Evolutionary conservation across 2,888 invertebrate species (phyloP).

Genomic region (Agrotis exclamationis): DNA sequence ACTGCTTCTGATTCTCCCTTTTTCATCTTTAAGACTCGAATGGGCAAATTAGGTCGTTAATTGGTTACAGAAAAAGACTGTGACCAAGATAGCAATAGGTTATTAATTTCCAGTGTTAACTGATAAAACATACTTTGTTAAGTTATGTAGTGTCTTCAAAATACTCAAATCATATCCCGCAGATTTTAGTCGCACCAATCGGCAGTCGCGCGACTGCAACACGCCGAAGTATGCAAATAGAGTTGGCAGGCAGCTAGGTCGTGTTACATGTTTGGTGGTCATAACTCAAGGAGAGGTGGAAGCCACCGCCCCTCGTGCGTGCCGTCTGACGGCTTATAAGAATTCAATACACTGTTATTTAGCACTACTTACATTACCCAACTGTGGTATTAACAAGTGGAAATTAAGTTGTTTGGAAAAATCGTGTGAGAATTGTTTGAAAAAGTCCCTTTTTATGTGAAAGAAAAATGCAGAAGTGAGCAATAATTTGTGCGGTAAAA

Average conservation of each 20-base stretch:
- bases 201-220: slow-evolving; percentile 53
- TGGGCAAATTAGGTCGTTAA: no score
- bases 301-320: slow-evolving; percentile 81
- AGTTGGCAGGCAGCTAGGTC: slow-evolving; percentile 74
- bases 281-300: slow-evolving; percentile 81
- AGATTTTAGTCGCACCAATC: slow-evolving; percentile 29
- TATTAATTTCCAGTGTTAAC: no score
- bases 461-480: not conserved
- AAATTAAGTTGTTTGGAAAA: slow-evolving; percentile 66
- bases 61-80: no score
- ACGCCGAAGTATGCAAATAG: slow-evolving; percentile 80
- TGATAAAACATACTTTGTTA: not conserved
- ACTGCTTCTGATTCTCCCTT: no score
- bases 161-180: not conserved
- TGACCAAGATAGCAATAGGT: no score
- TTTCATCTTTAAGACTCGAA: no score
- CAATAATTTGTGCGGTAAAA: not conserved
- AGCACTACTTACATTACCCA: slow-evolving; percentile 66
- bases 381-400: slow-evolving; percentile 55
- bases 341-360: slow-evolving; percentile 80
- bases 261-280: slow-evolving; percentile 82
- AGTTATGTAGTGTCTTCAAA: not conserved
- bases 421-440: slow-evolving; percentile 26
- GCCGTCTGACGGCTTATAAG: slow-evolving; percentile 79
- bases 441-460: not conserved